Conservation (phyloP, 1,140 invertebrate species). For the Ceratoteleas bidentatus region DNA sequence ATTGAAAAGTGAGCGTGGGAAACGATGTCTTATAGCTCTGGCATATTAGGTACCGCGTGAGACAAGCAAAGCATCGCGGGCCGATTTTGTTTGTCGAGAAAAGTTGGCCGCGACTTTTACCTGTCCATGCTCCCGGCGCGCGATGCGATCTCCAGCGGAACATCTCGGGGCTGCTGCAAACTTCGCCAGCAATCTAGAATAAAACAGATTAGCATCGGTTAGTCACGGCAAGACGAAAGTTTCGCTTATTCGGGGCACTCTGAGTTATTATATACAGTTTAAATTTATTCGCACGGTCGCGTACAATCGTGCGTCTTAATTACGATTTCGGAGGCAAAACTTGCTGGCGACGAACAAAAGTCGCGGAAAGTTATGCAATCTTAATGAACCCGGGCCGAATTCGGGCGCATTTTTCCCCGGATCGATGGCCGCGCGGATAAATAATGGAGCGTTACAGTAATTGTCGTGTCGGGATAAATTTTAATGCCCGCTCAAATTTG, state of each 20-base stretch:
- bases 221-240: conserved; percentile 22
- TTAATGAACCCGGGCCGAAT: conserved; percentile 21
- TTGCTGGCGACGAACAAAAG: conserved; percentile 20
- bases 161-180: conserved; percentile 39
- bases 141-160: conserved; percentile 35
- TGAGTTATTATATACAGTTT: conserved; percentile 11
- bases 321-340: conserved; percentile 31
- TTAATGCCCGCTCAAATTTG: too few species aligned
- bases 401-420: neutral
- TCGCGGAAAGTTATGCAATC: conserved; percentile 27
- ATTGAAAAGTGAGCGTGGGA: too few species aligned
- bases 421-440: neutral
- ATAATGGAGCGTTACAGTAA: neutral
- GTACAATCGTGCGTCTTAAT: conserved; percentile 28
- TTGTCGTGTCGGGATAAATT: too few species aligned
- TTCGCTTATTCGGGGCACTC: conserved; percentile 17
- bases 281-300: conserved; percentile 19
- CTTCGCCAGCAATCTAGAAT: conserved; percentile 46
- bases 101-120: conserved; percentile 27
- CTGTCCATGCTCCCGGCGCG: conserved; percentile 45
- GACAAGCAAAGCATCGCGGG: too few species aligned
- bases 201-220: conserved; percentile 40
- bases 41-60: too few species aligned
- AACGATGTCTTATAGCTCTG: too few species aligned
- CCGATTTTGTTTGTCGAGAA: too few species aligned